Base-by-base conservation (phyloP, 2,113 vertebrate species). In the Rhombomys opimus region DNA sequence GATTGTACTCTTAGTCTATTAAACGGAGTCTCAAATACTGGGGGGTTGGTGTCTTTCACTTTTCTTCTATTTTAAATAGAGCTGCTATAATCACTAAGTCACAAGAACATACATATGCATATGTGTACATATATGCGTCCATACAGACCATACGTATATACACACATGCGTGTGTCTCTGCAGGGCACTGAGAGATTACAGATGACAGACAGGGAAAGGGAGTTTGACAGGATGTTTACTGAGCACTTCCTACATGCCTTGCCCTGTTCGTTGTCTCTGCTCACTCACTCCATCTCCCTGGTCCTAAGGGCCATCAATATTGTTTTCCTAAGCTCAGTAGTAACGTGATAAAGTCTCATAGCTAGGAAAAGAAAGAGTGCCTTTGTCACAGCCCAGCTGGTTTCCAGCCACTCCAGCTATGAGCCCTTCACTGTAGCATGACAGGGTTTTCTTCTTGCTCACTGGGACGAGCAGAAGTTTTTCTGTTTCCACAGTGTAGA, bases 21-120 rank as follows among this genome's bases (percentile, higher is more conserved):
- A 78, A 76, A 73, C 30, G 32, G 89, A 54, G 18, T 54, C 20
- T 5, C 90, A 94, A 82, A 77, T 9, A 23, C 52, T 65, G n/a
- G 38, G 41, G 52, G 52, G 68, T 68, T 65, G 57, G 38, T 87
- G 68, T 6, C 70, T 90, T 87, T 96, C 68, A 35, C 10, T 72
- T 76, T 68, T 41, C 72, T 81, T n/a, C 52, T 73, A 38, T 93
- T 91, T n/a, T n/a, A 95, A 90, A 32, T 80, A 27, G 38, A 88
- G 72, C 20, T 89, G 41, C 54, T 76, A 25, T 13, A 70, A 41
- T 52, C 10, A 75, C 41, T 90, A 32, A 80, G 17, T 72, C 84
- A 17, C 38, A 35, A 5, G 84, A 72, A 68, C 17, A 57, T 20
- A 35, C 8, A 50, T 35, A 7, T 65, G 23, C 27, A 23, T 65